These are phyloP conservation scores for Caenorhabditis uteleia DNA, from an alignment of 2,888 invertebrate species.

Conservation along the genomic window DNA sequence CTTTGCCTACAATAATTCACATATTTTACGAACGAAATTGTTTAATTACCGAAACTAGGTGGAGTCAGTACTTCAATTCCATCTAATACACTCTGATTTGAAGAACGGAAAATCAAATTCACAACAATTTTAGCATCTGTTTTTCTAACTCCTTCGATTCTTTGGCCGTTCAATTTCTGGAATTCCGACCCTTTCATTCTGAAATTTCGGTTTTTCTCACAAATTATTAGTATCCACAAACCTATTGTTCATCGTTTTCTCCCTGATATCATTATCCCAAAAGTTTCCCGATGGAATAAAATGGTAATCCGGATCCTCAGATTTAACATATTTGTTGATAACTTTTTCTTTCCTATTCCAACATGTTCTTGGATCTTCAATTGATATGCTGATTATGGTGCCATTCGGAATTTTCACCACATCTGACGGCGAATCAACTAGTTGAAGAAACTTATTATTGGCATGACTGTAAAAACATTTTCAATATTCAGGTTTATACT, in stretches of 20 bases:
- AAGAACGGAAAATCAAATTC: conserved; percentile 35
- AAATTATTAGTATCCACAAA: not conserved
- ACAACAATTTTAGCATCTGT: conserved; percentile 46
- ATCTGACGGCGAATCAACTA: not conserved
- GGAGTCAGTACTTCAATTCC: conserved; percentile 51
- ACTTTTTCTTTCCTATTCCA: conserved; percentile 22
- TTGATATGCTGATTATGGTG: conserved; percentile 42
- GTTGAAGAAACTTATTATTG: too few species aligned
- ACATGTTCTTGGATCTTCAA: conserved; percentile 55
- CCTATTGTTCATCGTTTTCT: not conserved
- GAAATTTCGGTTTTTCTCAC: not conserved
- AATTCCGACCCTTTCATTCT: conserved; percentile 8
- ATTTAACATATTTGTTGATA: too few species aligned
- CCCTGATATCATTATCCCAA: not conserved
- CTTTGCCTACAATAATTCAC: conserved; percentile 31
- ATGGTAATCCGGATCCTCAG: conserved; percentile 2
- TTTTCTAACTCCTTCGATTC: conserved; percentile 19
- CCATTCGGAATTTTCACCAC: conserved; percentile 32
- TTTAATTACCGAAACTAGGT: conserved; percentile 35
- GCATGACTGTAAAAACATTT: too few species aligned
- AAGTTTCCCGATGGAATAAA: not conserved
- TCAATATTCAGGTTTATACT: too few species aligned
- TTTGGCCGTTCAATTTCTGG: conserved; percentile 24
- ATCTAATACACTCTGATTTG: conserved; percentile 21
- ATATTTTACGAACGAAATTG: not conserved